Evolutionary conservation across 2,797 vertebrate genomes (phyloP), one percentile per base, ranked within the genome.

Genomic region (Bovichtus diacanthus): DNA sequence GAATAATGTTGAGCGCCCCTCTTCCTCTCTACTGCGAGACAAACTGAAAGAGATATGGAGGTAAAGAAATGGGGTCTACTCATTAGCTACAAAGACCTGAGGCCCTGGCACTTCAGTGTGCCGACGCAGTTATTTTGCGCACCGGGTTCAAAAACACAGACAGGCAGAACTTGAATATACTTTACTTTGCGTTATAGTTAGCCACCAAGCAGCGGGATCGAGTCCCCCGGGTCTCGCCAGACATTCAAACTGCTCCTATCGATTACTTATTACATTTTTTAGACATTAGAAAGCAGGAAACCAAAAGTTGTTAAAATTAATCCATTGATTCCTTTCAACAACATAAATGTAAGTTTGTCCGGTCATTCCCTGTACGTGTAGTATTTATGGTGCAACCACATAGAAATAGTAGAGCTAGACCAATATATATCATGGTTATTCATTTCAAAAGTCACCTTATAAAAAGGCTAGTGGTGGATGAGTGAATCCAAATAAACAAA

Each of bases 41-140:
- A 68, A 66, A 39, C 53, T 66, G 21, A 25, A 46, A 78, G 60
- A 61, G 12, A 73, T 43, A 70, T 41, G 31, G 53, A 38, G 58
- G 65, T 60, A 69, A 72, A n/a, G n/a, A n/a, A 65, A 81, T 38
- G 68, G 31, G 62, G n/a, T 29, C 16, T 19, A 5, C 43, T 76
- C 66, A 75, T 85, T 74, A 76, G 54, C 23, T 59, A 51, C 51
- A 81, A 63, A 23, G 53, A 74, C 51, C 46, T 59, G 75, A 82
- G 76, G 63, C 70, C 18, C 36, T 21, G 46, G 71, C 65, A 19
- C 50, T 49, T 58, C 58, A 29, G 43, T 72, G 51, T 71, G 70
- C 81, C 78, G 87, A 83, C 16, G 23, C 13, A 78, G 69, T 72
- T 70, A n/a, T n/a, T 55, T 51, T 60, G 67, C 67, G 81, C 29